A percentile compares a stretch with the other conserved stretches of the same genome.
Conservation (phyloP, 1,140 invertebrate species). For the Camponotus floridanus region DNA sequence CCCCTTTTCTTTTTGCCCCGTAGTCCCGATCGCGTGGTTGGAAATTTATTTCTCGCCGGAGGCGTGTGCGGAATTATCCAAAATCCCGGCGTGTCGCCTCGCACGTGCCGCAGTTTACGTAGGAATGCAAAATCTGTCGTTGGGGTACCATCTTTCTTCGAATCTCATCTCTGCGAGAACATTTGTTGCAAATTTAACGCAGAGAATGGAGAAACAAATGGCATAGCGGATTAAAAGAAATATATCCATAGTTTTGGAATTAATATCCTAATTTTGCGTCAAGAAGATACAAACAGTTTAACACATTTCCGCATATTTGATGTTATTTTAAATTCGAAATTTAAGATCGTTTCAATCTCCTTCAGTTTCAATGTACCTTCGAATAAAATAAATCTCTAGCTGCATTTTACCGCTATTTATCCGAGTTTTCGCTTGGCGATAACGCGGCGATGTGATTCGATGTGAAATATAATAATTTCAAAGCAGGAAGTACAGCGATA, state of each 20-base stretch:
- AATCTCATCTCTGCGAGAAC: slow-evolving; percentile 37
- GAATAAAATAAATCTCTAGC: neutral
- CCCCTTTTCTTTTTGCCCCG: slow-evolving; percentile 32
- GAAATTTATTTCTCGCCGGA: slow-evolving; percentile 58
- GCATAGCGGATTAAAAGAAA: neutral
- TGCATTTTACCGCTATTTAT: neutral
- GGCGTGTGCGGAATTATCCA: slow-evolving; percentile 60
- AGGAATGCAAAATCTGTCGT: slow-evolving; percentile 57
- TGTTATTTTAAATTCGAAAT: neutral
- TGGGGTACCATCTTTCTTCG: slow-evolving; percentile 48
- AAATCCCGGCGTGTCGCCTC: slow-evolving; percentile 68
- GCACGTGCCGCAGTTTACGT: slow-evolving; percentile 55
- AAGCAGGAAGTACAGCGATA: neutral
- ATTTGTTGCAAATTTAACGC: slow-evolving; percentile 69
- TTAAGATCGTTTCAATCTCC: neutral
- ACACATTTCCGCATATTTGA: neutral
- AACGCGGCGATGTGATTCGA: neutral
- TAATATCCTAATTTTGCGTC: slow-evolving; percentile 6
- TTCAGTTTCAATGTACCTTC: neutral
- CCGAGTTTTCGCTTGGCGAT: neutral
- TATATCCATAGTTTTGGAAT: neutral
- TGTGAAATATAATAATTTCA: neutral
- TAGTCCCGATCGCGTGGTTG: slow-evolving; percentile 52
- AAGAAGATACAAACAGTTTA: neutral
- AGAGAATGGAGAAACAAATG: slow-evolving; percentile 55